Evolutionary conservation across 2,797 vertebrate species (phyloP).

Genomic region (Oreonectes daqikongensis): DNA sequence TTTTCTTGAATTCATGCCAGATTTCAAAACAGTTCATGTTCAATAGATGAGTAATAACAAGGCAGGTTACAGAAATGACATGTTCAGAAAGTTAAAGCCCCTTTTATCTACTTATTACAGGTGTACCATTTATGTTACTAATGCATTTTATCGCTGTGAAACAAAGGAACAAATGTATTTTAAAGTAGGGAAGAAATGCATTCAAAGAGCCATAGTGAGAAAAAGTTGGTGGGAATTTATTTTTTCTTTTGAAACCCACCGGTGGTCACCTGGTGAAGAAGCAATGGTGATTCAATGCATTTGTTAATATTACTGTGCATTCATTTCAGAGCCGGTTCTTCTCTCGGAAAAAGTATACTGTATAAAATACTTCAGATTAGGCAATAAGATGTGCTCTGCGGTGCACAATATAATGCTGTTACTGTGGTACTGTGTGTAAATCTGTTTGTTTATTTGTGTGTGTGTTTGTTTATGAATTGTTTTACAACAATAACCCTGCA

Average conservation of each 20-base stretch:
- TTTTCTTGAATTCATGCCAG: constrained; percentile 17
- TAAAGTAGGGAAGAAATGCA: background rate
- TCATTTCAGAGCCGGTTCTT: constrained; percentile 28
- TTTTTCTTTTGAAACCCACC: constrained; percentile 18
- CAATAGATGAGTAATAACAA: background rate
- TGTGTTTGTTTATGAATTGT: constrained; percentile 49
- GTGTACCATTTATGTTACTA: constrained; percentile 11
- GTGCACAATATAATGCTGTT: constrained; percentile 43
- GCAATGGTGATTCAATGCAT: constrained; percentile 65
- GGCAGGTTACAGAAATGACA: background rate
- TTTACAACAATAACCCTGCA: constrained; percentile 55
- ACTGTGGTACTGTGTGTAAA: constrained; percentile 54
- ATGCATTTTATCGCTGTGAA: background rate
- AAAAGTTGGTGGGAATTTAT: background rate
- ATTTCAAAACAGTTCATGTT: background rate
- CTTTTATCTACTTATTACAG: background rate
- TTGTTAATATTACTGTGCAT: constrained; percentile 50
- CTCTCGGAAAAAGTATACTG: constrained; percentile 15
- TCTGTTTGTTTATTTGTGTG: constrained; percentile 45
- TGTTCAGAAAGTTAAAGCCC: background rate
- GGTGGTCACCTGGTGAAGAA: constrained; percentile 21
- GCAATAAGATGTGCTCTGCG: constrained; percentile 26
- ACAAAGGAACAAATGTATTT: background rate
- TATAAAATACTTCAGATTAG: constrained; percentile 7
- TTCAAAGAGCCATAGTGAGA: constrained; percentile 10